These are phyloP conservation scores for Enteromius treurensis DNA, from an alignment of 2,797 vertebrate genomes.

Conservation along the genomic window DNA sequence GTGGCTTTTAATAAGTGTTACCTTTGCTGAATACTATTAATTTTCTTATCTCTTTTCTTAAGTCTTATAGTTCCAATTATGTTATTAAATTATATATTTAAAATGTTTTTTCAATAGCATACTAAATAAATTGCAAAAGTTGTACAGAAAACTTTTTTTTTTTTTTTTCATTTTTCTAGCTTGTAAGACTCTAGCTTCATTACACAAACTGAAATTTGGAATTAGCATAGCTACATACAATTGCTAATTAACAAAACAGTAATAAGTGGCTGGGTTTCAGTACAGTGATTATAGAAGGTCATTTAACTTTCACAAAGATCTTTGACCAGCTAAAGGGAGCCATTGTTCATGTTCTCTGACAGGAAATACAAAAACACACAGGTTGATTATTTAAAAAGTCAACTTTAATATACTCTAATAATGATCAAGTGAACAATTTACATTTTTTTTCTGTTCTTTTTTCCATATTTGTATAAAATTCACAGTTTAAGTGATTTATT, in stretches of 20 bases:
- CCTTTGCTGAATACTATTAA: background rate
- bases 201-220: slow-evolving; percentile 41
- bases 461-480: slow-evolving; percentile 70
- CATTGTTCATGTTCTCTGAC: slow-evolving; percentile 1
- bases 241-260: slow-evolving; percentile 26
- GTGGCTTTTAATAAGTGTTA: background rate
- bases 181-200: slow-evolving; percentile 36
- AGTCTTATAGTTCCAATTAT: background rate
- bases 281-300: slow-evolving; percentile 11
- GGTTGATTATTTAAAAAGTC: slow-evolving; percentile 65
- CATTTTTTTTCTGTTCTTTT: slow-evolving; percentile 50
- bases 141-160: background rate
- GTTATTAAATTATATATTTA: background rate
- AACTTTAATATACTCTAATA: slow-evolving; percentile 73
- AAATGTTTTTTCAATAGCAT: background rate
- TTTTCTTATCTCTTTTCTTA: background rate
- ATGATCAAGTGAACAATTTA: slow-evolving; percentile 62
- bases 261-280: slow-evolving; percentile 19
- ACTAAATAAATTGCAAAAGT: background rate
- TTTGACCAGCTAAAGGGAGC: slow-evolving; percentile 7
- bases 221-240: slow-evolving; percentile 34
- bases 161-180: background rate
- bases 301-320: slow-evolving; percentile 9
- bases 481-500: slow-evolving; percentile 72
- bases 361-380: slow-evolving; percentile 13